Conservation (phyloP, 2,888 invertebrate species). For the Anodontia alba region DNA sequence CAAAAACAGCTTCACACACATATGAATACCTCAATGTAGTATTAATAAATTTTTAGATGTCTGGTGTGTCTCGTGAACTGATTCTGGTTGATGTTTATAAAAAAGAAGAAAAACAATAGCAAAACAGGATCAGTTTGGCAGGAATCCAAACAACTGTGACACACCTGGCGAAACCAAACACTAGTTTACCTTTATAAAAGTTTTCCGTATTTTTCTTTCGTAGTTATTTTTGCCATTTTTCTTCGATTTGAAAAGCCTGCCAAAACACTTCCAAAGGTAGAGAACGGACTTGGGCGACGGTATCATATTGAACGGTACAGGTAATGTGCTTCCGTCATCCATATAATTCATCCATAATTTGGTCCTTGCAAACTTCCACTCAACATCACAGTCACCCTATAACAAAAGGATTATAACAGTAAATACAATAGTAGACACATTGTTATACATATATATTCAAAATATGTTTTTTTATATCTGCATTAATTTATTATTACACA, state of each 20-base stretch:
- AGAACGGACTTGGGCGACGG: conserved; percentile 83
- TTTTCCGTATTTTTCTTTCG: conserved; percentile 77
- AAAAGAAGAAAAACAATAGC: too few species aligned
- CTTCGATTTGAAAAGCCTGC: conserved; percentile 66
- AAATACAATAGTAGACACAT: not conserved
- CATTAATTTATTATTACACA: too few species aligned
- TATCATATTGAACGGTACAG: conserved; percentile 90
- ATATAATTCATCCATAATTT: conserved; percentile 91
- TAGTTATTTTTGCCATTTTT: conserved; percentile 69
- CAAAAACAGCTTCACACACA: too few species aligned
- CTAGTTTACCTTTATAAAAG: conserved; percentile 82
- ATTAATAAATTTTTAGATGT: too few species aligned
- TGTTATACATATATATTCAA: too few species aligned
- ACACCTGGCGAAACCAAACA: too few species aligned
- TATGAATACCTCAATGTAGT: too few species aligned
- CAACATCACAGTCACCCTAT: conserved; percentile 87
- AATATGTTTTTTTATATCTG: too few species aligned
- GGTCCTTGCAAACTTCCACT: conserved; percentile 92
- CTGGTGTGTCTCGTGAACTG: too few species aligned
- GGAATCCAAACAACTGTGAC: too few species aligned
- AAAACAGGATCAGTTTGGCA: too few species aligned
- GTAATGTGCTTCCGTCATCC: conserved; percentile 89
- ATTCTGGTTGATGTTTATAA: too few species aligned
- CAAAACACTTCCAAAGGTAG: conserved; percentile 78
- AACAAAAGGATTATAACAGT: not conserved